Evolutionary conservation across 2,888 invertebrate genomes (phyloP).

Genomic region (Megamerina dolium): DNA sequence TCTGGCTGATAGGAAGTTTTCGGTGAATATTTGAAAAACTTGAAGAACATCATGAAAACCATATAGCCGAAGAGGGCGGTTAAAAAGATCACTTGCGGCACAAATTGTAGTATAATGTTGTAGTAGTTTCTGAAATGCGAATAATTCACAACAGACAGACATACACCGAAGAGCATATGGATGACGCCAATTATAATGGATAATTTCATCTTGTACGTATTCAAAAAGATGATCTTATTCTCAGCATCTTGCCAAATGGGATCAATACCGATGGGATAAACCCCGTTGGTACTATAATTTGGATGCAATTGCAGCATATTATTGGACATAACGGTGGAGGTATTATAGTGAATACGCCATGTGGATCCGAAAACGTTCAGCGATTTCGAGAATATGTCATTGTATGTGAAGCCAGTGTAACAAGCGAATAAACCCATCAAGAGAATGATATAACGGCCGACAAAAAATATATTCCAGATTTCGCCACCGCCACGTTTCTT

Average conservation of each 20-base stretch:
- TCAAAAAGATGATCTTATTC: slow-evolving; percentile 91
- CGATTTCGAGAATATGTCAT: slow-evolving; percentile 94
- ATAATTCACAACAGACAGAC: slow-evolving; percentile 73
- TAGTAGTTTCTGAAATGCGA: slow-evolving; percentile 66
- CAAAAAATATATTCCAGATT: slow-evolving; percentile 97
- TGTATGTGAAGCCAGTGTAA: slow-evolving; percentile 96
- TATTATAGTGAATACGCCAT: slow-evolving; percentile 64
- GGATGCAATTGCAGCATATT: slow-evolving; percentile 61
- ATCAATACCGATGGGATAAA: slow-evolving; percentile 77
- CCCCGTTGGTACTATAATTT: slow-evolving; percentile 47
- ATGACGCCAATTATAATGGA: slow-evolving; percentile 89
- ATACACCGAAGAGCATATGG: slow-evolving; percentile 93
- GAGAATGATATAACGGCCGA: slow-evolving; percentile 93
- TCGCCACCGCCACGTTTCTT: slow-evolving; percentile 69
- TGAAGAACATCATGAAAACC: slow-evolving; percentile 85
- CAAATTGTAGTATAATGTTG: slow-evolving; percentile 74
- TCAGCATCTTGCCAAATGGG: slow-evolving; percentile 71
- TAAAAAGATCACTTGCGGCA: slow-evolving; percentile 87
- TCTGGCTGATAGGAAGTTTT: slow-evolving; percentile 36
- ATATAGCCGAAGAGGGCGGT: slow-evolving; percentile 84
- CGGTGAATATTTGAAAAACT: slow-evolving; percentile 74
- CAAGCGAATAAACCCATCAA: slow-evolving; percentile 96
- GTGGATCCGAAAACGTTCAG: slow-evolving; percentile 88
- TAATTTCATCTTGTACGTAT: slow-evolving; percentile 94
- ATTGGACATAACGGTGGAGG: slow-evolving; percentile 50